Percentiles rank a stretch among this genome's conserved stretches.
phyloP scores from a whole-genome alignment of 2,888 invertebrate genomes.

The Aphidoletes aphidimyza region DNA sequence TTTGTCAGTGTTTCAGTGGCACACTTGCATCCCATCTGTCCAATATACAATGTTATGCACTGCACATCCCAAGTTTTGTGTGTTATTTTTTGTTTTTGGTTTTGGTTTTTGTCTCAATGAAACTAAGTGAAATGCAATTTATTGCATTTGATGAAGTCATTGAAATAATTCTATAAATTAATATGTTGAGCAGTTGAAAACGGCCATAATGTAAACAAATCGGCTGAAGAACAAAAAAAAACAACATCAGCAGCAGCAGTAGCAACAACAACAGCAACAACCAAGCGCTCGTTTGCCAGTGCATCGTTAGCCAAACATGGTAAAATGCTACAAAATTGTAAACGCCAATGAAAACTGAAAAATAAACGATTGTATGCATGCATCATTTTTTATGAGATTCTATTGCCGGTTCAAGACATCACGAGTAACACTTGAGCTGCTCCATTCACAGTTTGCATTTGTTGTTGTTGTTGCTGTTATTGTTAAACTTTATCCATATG shows the following conservation, averaged over 20 bases:
- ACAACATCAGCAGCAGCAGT: background rate
- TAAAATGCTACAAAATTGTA: constrained; percentile 20
- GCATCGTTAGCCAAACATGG: constrained; percentile 48
- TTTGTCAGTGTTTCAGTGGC: too few relatives aligned
- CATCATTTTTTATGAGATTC: constrained; percentile 28
- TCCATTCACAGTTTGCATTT: background rate
- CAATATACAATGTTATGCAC: too few relatives aligned
- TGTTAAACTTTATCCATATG: background rate
- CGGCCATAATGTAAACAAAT: constrained; percentile 33
- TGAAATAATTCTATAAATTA: constrained; percentile 36
- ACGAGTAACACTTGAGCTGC: background rate
- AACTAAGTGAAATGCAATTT: constrained; percentile 40
- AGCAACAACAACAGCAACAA: background rate
- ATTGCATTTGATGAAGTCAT: constrained; percentile 46
- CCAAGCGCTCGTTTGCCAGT: background rate
- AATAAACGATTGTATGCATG: constrained; percentile 33
- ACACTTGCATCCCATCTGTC: background rate
- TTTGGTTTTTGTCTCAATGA: background rate
- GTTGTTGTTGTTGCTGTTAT: background rate
- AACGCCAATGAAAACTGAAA: background rate
- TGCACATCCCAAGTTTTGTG: background rate
- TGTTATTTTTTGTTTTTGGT: background rate
- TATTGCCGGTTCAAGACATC: background rate
- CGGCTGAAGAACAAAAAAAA: background rate
- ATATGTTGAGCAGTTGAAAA: constrained; percentile 43